phyloP scores from a whole-genome alignment of 2,113 vertebrate species.

The Oreochromis spilurus region DNA sequence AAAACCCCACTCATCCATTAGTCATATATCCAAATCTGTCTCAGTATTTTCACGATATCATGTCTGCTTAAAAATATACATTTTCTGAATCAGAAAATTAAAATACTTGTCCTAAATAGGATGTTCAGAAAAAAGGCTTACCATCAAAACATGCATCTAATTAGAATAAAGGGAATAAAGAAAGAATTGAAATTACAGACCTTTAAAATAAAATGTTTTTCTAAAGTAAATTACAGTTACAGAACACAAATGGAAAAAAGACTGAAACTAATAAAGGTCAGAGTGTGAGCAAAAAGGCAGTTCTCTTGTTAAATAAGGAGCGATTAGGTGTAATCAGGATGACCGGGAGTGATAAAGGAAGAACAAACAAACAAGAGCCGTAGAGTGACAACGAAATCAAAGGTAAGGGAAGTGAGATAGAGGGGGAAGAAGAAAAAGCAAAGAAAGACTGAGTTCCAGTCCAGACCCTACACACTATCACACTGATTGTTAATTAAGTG shows the following conservation, averaged over 20 bases:
- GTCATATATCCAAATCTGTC: neutral
- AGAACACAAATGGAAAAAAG: neutral
- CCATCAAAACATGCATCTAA: neutral
- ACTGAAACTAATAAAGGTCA: neutral
- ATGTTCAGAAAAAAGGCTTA: neutral
- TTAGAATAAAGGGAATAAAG: too few species aligned
- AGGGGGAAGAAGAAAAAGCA: neutral
- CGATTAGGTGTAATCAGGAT: neutral
- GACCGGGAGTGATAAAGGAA: accelerated
- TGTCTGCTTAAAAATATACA: accelerated
- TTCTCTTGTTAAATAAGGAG: too few species aligned
- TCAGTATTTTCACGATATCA: neutral
- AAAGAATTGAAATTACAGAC: neutral
- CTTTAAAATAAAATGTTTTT: neutral
- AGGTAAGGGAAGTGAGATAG: neutral
- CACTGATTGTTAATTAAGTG: neutral
- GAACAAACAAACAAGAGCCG: neutral
- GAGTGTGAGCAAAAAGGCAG: neutral
- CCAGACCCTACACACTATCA: neutral
- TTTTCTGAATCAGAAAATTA: neutral
- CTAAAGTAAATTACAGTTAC: neutral
- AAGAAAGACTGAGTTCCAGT: neutral
- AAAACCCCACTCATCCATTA: neutral
- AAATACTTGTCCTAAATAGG: neutral
- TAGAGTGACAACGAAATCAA: neutral